Conservation (phyloP, 2,888 invertebrate species). For the Lamellibrachia columna region DNA sequence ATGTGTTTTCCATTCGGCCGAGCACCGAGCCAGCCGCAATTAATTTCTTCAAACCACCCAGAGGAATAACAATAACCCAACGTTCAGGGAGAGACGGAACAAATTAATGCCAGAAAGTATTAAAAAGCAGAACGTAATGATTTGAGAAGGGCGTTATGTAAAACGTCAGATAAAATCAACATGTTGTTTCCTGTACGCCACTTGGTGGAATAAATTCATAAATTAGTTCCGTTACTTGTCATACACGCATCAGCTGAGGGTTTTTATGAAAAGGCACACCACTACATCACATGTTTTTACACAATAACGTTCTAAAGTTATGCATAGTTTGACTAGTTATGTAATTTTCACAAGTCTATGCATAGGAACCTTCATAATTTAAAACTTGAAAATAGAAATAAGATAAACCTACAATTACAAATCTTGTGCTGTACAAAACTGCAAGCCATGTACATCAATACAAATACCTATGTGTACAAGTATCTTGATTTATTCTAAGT, state of each 20-base stretch:
- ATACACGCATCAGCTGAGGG: not conserved
- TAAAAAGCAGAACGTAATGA: not conserved
- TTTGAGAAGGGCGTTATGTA: not conserved
- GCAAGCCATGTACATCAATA: too few species aligned
- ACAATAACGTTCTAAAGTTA: not conserved
- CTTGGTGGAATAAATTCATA: constrained; percentile 16
- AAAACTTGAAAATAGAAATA: not conserved
- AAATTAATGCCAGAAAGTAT: not conserved
- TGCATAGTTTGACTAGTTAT: not conserved
- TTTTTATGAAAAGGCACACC: not conserved
- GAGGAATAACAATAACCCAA: not conserved
- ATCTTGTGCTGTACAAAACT: too few species aligned
- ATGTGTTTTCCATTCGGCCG: not conserved
- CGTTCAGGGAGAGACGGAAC: not conserved
- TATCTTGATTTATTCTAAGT: not conserved
- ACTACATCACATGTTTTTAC: not conserved
- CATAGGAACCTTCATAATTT: not conserved
- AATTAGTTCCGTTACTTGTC: not conserved
- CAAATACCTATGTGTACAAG: too few species aligned
- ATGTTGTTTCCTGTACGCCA: constrained; percentile 3
- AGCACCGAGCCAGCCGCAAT: not conserved
- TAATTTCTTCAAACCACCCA: not conserved
- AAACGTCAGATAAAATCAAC: constrained; percentile 16
- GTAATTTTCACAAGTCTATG: not conserved
- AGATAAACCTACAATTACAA: not conserved